Evolutionary conservation across 2,888 invertebrate genomes (phyloP).

Genomic region (Megaustenia siamemsis): DNA sequence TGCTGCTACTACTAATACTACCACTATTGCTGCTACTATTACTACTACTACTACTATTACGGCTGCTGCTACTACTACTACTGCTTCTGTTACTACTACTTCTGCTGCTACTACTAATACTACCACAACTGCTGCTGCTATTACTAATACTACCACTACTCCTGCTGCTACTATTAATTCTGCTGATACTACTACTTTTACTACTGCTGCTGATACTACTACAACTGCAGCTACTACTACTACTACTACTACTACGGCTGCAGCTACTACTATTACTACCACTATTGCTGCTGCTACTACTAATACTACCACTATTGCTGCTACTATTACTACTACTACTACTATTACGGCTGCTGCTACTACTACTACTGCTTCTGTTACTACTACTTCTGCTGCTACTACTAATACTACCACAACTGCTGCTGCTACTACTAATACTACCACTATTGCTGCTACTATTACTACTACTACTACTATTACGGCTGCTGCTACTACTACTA

Average conservation of each 20-base stretch:
- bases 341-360: conserved; percentile 31
- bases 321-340: conserved; percentile 30
- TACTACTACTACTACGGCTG: conserved; percentile 11
- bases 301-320: conserved; percentile 23
- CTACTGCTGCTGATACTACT: not conserved
- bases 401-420: conserved; percentile 29
- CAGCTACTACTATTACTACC: not conserved
- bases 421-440: conserved; percentile 33
- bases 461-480: too few species aligned
- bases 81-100: too few species aligned
- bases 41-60: not conserved
- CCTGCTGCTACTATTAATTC: not conserved
- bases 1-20: not conserved
- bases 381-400: not conserved
- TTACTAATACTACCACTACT: too few species aligned
- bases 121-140: not conserved
- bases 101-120: not conserved
- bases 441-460: conserved; percentile 25
- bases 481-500: too few species aligned
- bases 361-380: conserved; percentile 32
- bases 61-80: not conserved
- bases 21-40: not conserved
- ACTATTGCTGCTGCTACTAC: not conserved
- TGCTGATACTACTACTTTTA: not conserved
- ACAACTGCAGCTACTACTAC: not conserved